These are phyloP conservation scores for Drosophila sechellia DNA, from an alignment of 1,140 invertebrate species.

Conservation along the genomic window DNA sequence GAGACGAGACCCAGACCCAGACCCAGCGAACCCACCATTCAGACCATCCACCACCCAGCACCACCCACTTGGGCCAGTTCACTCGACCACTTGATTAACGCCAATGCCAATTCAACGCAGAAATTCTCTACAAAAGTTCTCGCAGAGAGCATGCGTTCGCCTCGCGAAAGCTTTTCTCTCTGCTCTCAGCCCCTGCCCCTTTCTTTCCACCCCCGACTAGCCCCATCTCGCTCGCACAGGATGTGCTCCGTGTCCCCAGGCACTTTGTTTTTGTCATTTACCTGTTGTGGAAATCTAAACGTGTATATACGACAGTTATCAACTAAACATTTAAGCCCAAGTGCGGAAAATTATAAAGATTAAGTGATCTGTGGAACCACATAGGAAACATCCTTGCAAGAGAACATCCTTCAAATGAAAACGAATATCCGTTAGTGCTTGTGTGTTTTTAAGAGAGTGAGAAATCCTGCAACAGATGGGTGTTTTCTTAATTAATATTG, in stretches of 20 bases:
- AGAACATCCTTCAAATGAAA: too few species aligned
- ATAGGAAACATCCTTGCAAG: background rate
- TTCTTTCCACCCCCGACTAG: constrained; percentile 11
- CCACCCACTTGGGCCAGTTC: constrained; percentile 34
- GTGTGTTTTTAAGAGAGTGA: too few species aligned
- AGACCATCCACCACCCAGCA: constrained; percentile 23
- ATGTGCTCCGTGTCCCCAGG: constrained; percentile 27
- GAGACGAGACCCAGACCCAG: constrained; percentile 63
- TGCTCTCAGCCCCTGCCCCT: background rate
- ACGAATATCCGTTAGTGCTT: too few species aligned
- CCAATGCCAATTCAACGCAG: constrained; percentile 78
- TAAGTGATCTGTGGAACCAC: background rate
- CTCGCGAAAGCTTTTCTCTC: constrained; percentile 44
- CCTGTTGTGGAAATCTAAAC: constrained; percentile 62
- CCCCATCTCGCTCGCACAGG: constrained; percentile 37
- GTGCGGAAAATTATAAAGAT: constrained; percentile 11
- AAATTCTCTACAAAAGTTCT: constrained; percentile 76
- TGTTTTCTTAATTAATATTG: too few species aligned
- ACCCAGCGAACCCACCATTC: constrained; percentile 40
- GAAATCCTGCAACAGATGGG: too few species aligned
- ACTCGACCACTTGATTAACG: constrained; percentile 75
- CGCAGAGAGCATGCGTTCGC: constrained; percentile 63
- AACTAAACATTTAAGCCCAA: constrained; percentile 41
- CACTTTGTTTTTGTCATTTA: constrained; percentile 79
- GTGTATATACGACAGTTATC: constrained; percentile 22